A percentile compares a stretch with the other conserved stretches of the same genome.
Conservation (phyloP, 1,140 invertebrate species). For the Augochlora pura region DNA sequence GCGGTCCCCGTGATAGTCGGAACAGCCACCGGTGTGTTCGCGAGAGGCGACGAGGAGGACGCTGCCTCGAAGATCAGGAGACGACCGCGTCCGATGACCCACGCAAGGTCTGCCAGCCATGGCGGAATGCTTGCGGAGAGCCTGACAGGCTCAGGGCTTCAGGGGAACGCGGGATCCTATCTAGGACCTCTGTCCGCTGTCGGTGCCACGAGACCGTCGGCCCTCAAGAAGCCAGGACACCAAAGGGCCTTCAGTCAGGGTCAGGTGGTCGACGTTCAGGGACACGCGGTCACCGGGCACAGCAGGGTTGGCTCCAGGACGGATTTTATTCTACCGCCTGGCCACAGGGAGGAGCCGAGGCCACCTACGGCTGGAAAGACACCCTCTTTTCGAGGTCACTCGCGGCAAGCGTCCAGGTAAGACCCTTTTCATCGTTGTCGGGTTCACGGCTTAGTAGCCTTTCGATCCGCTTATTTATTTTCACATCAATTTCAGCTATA, state of each 20-base stretch:
- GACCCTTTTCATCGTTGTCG: background rate
- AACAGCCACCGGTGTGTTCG: background rate
- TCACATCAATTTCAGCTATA: no score
- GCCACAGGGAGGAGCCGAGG: constrained; percentile 83
- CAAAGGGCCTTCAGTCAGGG: constrained; percentile 93
- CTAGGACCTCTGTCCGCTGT: constrained; percentile 48
- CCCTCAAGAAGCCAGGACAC: constrained; percentile 88
- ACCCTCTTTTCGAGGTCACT: constrained; percentile 80
- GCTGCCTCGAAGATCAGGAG: constrained; percentile 24
- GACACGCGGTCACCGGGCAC: constrained; percentile 83
- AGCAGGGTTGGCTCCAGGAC: constrained; percentile 91
- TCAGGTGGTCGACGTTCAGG: constrained; percentile 85
- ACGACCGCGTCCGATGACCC: constrained; percentile 79
- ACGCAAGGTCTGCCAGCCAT: constrained; percentile 90
- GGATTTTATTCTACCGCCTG: constrained; percentile 92
- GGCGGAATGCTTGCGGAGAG: constrained; percentile 83
- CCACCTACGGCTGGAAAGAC: constrained; percentile 75
- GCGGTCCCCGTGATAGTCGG: background rate
- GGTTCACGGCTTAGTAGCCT: no score
- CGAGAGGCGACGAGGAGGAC: constrained; percentile 59
- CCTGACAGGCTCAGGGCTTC: constrained; percentile 75
- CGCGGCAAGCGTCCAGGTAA: constrained; percentile 81
- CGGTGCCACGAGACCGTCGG: constrained; percentile 79
- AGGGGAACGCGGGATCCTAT: constrained; percentile 45
- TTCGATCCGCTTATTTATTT: no score